phyloP scores from a whole-genome alignment of 2,888 invertebrate species.

The Eueremaeus valkanovi region DNA sequence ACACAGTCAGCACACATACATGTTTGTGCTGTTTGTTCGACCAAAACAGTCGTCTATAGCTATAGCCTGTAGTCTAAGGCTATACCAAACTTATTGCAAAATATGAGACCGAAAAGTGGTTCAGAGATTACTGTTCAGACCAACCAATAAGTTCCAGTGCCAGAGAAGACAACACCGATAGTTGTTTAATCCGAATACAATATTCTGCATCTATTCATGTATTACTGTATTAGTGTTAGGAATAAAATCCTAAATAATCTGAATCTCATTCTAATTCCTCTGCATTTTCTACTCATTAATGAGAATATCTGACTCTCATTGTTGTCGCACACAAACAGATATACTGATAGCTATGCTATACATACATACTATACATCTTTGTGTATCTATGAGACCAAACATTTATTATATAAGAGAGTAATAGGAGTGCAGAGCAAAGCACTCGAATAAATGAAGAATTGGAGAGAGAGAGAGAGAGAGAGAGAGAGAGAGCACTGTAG shows the following conservation, averaged over 20 bases:
- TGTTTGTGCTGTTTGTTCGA: conserved; percentile 18
- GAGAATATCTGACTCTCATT: neutral
- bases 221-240: neutral
- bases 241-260: conserved; percentile 15
- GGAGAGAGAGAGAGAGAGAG: neutral
- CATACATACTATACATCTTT: no score
- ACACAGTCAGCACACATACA: neutral
- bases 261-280: neutral
- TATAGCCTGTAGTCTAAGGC: neutral
- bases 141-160: neutral
- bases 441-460: neutral
- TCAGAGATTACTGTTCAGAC: conserved; percentile 26
- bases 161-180: neutral
- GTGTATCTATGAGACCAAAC: conserved; percentile 27
- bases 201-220: conserved; percentile 9
- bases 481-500: neutral
- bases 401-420: conserved; percentile 11
- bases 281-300: conserved; percentile 16
- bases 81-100: conserved; percentile 15
- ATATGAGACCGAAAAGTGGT: conserved; percentile 35
- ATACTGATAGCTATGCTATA: conserved; percentile 6
- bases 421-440: neutral
- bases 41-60: no score
- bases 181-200: no score
- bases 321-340: neutral